phyloP scores from a whole-genome alignment of 1,140 invertebrate species.

The Danaus plexippus region DNA sequence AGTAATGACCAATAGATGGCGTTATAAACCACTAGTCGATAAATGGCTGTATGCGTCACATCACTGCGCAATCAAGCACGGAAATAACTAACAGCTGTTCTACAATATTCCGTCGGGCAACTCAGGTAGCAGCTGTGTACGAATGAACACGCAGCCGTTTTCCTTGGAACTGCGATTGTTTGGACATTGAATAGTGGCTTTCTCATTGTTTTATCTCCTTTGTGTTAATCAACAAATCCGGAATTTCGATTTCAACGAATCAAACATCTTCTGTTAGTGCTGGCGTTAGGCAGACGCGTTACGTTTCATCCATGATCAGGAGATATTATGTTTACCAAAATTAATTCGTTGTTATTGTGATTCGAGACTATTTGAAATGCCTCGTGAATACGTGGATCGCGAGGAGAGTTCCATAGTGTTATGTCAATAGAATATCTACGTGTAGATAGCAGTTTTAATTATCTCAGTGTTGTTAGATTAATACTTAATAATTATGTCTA shows the following conservation, averaged over 20 bases:
- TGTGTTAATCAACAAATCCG: conserved; percentile 34
- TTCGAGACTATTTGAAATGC: conserved; percentile 53
- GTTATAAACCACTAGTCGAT: conserved; percentile 39
- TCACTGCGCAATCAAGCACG: conserved; percentile 65
- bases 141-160: conserved; percentile 56
- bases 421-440: conserved; percentile 59
- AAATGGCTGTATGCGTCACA: conserved; percentile 56
- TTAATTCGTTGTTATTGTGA: conserved; percentile 64
- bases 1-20: conserved; percentile 18
- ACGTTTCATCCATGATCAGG: conserved; percentile 44
- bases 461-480: conserved; percentile 34
- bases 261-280: conserved; percentile 25
- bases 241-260: conserved; percentile 34
- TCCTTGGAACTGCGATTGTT: conserved; percentile 61
- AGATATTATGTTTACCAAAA: conserved; percentile 66
- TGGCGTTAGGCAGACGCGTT: conserved; percentile 44
- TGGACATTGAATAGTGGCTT: conserved; percentile 42
- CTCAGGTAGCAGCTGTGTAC: conserved; percentile 58
- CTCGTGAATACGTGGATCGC: conserved; percentile 62
- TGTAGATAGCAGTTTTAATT: conserved; percentile 60
- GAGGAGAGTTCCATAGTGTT: conserved; percentile 54
- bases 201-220: conserved; percentile 52
- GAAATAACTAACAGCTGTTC: conserved; percentile 71
- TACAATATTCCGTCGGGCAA: conserved; percentile 69
- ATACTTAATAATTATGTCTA: conserved; percentile 60